Base-by-base conservation (phyloP, 2,113 vertebrate species). In the Alaudala cheleensis region DNA sequence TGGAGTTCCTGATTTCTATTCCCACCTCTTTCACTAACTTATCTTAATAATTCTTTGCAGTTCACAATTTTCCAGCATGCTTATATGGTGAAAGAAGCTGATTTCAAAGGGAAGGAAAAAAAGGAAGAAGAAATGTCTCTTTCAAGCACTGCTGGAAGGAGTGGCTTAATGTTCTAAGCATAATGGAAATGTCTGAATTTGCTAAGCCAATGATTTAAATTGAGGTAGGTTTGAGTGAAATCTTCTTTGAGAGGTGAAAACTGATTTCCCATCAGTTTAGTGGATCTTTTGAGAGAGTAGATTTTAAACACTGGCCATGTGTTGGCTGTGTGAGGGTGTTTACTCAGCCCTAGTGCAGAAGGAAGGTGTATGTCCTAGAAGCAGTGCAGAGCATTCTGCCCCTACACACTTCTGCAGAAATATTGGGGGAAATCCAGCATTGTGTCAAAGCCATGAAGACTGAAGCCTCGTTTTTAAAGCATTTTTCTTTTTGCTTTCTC, bases 1-100 rank as follows among this genome's bases (percentile, higher is more conserved):
- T 66, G 34, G 69, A 65, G 37, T 61, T 86, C 81, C 50, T 47
- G 21, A 87, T 72, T 92, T 93, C 62, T 86, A 33, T 84, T 95
- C 77, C 60, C 23, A 54, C 44, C n/a, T 82, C 69, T 76, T 90
- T 79, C 61, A 60, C 34, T 87, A 83, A 86, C 64, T 86, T 79
- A 70, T 77, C 71, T 95, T 91, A 93, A 81, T 85, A 92, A 89
- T 70, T 81, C 61, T 92, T 83, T 86, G 17, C 56, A 61, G 40
- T 76, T 87, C 37, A 53, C 62, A 82, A 49, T 90, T 92, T 92
- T 58, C 34, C 40, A 69, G 8, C 26, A 16, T 77, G 42, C 60
- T 86, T 86, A 72, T 81, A 23, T n/a, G 26, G 69, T 54, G 73
- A 81, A 29, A 93, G 71, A 79, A 90, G 70, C 10, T 49, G 25